phyloP scores from a whole-genome alignment of 2,888 invertebrate species.

The Pollenia griseotomentosa region DNA sequence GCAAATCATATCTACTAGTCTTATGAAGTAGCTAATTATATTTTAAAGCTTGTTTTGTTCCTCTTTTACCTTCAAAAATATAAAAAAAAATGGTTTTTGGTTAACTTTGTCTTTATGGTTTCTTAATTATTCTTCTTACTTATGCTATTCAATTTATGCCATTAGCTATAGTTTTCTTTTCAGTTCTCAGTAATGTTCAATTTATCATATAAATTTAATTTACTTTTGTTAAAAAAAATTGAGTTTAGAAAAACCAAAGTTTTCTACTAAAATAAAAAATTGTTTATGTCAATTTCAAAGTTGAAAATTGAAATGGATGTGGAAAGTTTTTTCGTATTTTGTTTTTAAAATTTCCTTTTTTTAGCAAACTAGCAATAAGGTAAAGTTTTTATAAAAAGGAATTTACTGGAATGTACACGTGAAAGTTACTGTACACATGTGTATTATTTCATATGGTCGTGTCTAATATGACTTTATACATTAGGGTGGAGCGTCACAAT shows the following conservation, averaged over 20 bases:
- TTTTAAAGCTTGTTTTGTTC: no score
- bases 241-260: neutral
- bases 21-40: no score
- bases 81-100: no score
- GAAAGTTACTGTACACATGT: no score
- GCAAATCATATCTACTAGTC: no score
- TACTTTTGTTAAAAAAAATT: neutral
- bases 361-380: neutral
- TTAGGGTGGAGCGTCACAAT: no score
- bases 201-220: constrained; percentile 45
- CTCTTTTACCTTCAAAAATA: no score
- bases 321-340: constrained; percentile 10
- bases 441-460: no score
- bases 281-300: constrained; percentile 43
- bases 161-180: neutral
- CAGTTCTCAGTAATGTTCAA: constrained; percentile 39
- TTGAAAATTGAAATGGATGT: constrained; percentile 58
- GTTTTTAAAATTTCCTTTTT: neutral
- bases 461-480: no score
- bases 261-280: constrained; percentile 11
- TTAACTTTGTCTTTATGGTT: neutral
- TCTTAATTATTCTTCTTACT: neutral
- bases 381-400: neutral
- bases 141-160: neutral
- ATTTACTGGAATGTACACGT: neutral